Evolutionary conservation across 1,140 invertebrate genomes (phyloP).

Genomic region (Drosophila littoralis): DNA sequence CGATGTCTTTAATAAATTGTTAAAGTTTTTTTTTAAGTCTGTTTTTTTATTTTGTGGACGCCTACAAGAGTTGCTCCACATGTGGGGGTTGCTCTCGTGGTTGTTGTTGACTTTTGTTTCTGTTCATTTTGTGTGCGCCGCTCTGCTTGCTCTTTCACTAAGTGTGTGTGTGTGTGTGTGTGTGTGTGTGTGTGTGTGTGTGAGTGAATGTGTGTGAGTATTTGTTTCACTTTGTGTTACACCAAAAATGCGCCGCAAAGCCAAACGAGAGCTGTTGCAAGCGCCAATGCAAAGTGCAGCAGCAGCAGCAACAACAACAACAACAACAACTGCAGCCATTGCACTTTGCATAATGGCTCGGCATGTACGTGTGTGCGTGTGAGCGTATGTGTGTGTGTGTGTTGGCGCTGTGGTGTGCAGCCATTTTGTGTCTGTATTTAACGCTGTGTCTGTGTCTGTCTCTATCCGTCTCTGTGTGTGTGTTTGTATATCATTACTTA

Average conservation of each 20-base stretch:
- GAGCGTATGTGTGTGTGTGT: constrained; percentile 46
- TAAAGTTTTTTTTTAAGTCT: no score
- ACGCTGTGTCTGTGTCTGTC: constrained; percentile 14
- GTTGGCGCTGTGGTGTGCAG: constrained; percentile 68
- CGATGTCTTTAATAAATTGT: background rate
- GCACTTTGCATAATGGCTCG: constrained; percentile 76
- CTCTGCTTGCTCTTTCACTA: constrained; percentile 2
- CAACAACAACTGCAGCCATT: constrained; percentile 65
- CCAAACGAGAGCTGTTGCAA: constrained; percentile 66
- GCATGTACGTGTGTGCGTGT: constrained; percentile 21
- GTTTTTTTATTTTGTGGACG: constrained; percentile 3
- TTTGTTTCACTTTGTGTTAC: constrained; percentile 77
- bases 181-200: constrained; percentile 24
- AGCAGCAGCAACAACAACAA: constrained; percentile 39
- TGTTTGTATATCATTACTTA: constrained; percentile 83
- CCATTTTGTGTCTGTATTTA: constrained; percentile 77
- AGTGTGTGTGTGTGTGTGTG: constrained; percentile 24
- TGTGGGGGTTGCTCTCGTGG: constrained; percentile 3
- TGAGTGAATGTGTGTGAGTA: constrained; percentile 24
- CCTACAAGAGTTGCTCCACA: background rate
- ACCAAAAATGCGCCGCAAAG: constrained; percentile 81
- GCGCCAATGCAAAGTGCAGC: constrained; percentile 63
- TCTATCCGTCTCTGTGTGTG: constrained; percentile 54
- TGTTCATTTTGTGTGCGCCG: constrained; percentile 46
- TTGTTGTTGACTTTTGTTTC: constrained; percentile 63